These are phyloP conservation scores for Neuroterus valhalla DNA, from an alignment of 1,140 invertebrate species.

Conservation along the genomic window DNA sequence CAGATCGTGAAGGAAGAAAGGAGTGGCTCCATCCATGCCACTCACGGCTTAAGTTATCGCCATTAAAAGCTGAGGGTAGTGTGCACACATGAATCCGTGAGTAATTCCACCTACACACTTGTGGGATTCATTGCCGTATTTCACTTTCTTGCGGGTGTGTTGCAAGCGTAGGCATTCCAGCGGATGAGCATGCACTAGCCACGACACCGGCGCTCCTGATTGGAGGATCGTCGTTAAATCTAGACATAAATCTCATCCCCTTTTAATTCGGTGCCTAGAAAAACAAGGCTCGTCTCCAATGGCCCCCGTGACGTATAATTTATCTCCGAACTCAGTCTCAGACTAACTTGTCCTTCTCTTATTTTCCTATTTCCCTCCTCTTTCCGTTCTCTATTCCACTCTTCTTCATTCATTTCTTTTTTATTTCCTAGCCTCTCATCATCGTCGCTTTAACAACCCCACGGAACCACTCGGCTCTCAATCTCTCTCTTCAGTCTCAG, in stretches of 20 bases:
- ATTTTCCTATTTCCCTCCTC: constrained; percentile 33
- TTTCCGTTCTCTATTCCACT: constrained; percentile 29
- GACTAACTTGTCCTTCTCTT: constrained; percentile 19
- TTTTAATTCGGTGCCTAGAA: constrained; percentile 56
- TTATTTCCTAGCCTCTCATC: constrained; percentile 29
- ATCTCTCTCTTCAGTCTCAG: neutral
- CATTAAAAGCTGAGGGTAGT: constrained; percentile 24
- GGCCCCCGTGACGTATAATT: constrained; percentile 41
- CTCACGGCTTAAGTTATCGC: constrained; percentile 24
- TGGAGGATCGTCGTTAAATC: constrained; percentile 57
- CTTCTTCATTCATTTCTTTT: constrained; percentile 41
- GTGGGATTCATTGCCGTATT: constrained; percentile 48
- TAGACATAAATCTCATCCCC: constrained; percentile 59
- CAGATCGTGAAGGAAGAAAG: constrained; percentile 14
- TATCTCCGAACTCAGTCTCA: constrained; percentile 38
- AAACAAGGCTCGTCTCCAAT: constrained; percentile 45
- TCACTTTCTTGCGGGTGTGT: constrained; percentile 46
- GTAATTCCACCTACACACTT: constrained; percentile 22
- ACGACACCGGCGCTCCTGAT: constrained; percentile 47
- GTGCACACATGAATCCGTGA: constrained; percentile 15
- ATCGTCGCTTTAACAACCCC: neutral
- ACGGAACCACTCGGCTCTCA: neutral
- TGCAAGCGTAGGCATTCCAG: constrained; percentile 38
- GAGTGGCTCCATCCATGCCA: constrained; percentile 21
- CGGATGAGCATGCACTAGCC: constrained; percentile 30